Base-by-base conservation (phyloP, 2,113 vertebrate genomes). In the Rhagologus leucostigma region DNA sequence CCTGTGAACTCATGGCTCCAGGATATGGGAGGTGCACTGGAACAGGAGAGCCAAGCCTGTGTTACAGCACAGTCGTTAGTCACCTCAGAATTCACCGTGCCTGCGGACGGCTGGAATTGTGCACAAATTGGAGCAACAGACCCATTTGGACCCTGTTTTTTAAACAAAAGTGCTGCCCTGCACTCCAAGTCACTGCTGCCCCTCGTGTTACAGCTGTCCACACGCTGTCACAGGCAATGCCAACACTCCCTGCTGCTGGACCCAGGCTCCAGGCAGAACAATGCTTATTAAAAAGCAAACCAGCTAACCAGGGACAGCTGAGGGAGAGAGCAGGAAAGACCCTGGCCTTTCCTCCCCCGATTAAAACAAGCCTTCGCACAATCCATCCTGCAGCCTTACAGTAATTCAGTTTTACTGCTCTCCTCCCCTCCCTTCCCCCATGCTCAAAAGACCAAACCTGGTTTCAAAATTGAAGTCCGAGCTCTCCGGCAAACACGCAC, bases 1-100 rank as follows among this genome's bases (percentile, higher is more conserved):
- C 82, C 87, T 75, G 60, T 87, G 91, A 97, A 96, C 91, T 90
- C 87, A 93, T 87, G 76, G 97, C 95, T 93, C 93, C 89, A 89
- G 95, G 96, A 95, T 77, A 97, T 55, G 90, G 78, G 82, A 89
- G 96, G 88, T 9, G 11, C 57, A 11, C 83, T 92, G 87, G 74
- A 94, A 79, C 5, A 3, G 0, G 69, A 29, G 74, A 89, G 88
- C 76, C 8, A 22, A 83, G 85, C 55, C 91, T 32, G 63, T 4
- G 17, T 16, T 84, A 30, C 56, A 56, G 91, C 49, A 8, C 29
- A 4, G 55, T 55, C 19, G 42, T 74, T 57, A 27, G 70, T 52
- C 86, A 50, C 75, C 75, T 60, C 1, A 19, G 79, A 79, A 68
- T 39, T 32, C 83, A 26, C 42, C 0, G 4, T 37, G 84, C 88